A percentile compares a stretch with the other conserved stretches of the same genome.
phyloP scores from a whole-genome alignment of 2,797 vertebrate species.

The Anas capensis region DNA sequence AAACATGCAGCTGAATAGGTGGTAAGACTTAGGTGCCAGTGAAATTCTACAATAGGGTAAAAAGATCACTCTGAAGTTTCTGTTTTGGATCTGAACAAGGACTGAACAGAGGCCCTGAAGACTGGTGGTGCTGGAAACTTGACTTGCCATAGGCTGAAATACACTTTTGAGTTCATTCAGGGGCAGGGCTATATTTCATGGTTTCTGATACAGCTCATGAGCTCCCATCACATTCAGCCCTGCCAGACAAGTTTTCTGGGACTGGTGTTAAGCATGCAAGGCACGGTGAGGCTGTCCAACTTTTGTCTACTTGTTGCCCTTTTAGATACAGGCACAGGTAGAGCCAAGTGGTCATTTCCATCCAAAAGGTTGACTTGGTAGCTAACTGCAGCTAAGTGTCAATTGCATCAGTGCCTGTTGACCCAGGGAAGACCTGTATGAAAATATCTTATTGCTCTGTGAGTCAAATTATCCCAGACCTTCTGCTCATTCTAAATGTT shows the following conservation, averaged over 20 bases:
- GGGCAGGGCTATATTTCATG: conserved; percentile 24
- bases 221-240: background rate
- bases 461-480: background rate
- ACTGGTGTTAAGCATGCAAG: background rate
- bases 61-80: background rate
- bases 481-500: background rate
- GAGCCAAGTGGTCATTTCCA: background rate
- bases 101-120: background rate
- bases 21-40: background rate
- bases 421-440: background rate
- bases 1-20: background rate
- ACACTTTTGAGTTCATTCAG: background rate
- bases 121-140: background rate
- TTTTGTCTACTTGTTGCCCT: background rate
- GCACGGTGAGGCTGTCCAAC: background rate
- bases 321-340: background rate
- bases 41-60: background rate
- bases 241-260: background rate
- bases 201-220: background rate
- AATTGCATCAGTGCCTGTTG: background rate
- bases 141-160: conserved; percentile 8
- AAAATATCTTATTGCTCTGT: background rate
- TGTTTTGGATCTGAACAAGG: background rate
- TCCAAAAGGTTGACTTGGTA: background rate
- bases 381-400: background rate